A percentile compares a stretch with the other conserved stretches of the same genome.
These are phyloP conservation scores for Cydia amplana DNA, from an alignment of 1,140 invertebrate species.

Conservation along the genomic window DNA sequence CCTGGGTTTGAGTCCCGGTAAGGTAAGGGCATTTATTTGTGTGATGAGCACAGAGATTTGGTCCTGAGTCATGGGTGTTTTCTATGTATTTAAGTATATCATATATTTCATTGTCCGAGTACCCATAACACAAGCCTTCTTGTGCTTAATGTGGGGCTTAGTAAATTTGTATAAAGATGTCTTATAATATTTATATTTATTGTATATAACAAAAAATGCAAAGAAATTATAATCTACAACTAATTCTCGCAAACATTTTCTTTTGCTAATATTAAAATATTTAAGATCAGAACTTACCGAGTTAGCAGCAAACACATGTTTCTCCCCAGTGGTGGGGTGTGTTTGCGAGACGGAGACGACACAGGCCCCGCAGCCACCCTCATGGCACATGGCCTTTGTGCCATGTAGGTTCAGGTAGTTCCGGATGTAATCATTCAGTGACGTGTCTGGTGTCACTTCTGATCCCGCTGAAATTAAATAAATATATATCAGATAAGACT, in stretches of 20 bases:
- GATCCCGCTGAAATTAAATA: constrained; percentile 51
- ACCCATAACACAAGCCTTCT: too few species aligned
- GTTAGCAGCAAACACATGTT: constrained; percentile 84
- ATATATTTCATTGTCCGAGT: too few species aligned
- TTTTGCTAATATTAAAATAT: neutral
- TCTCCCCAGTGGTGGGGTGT: constrained; percentile 80
- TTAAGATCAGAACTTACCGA: constrained; percentile 81
- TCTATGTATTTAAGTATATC: too few species aligned
- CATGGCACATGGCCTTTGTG: constrained; percentile 90
- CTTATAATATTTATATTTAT: too few species aligned
- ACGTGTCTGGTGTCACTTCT: constrained; percentile 77
- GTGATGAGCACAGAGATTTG: too few species aligned
- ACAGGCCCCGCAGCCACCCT: constrained; percentile 92
- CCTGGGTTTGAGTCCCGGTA: too few species aligned
- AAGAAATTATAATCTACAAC: neutral
- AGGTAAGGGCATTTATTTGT: too few species aligned
- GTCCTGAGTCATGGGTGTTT: too few species aligned
- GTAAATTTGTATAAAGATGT: too few species aligned
- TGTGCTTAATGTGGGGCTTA: too few species aligned
- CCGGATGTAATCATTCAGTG: constrained; percentile 85
- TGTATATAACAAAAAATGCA: neutral
- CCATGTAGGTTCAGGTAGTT: constrained; percentile 85
- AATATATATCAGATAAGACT: too few species aligned
- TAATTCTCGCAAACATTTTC: neutral
- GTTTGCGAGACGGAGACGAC: constrained; percentile 83